phyloP scores from a whole-genome alignment of 2,888 invertebrate species.

The Cosmia trapezina region DNA sequence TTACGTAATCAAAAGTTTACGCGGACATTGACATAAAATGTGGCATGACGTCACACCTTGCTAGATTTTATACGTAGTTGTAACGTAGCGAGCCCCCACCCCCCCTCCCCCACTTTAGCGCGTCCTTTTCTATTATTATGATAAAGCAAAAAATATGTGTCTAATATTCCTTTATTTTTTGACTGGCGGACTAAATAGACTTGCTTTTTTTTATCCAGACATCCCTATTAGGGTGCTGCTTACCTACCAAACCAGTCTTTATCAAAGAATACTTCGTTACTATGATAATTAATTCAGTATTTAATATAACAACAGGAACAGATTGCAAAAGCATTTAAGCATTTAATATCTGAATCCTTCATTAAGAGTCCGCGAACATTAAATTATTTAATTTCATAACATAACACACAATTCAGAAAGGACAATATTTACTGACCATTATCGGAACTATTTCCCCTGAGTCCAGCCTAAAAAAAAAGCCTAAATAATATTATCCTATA shows the following conservation, averaged over 20 bases:
- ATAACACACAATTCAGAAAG: slow-evolving; percentile 39
- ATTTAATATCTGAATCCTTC: slow-evolving; percentile 29
- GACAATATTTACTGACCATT: slow-evolving; percentile 65
- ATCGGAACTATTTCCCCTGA: slow-evolving; percentile 50
- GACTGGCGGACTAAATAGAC: no score
- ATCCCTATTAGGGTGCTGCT: neutral
- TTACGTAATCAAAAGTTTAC: no score
- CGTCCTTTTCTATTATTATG: no score
- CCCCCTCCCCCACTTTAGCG: no score
- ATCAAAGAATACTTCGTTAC: slow-evolving; percentile 23
- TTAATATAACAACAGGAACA: slow-evolving; percentile 7
- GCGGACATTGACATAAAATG: no score
- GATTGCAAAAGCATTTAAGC: slow-evolving; percentile 28
- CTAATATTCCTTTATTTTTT: no score
- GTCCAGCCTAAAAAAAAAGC: slow-evolving; percentile 14
- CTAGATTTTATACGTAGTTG: no score
- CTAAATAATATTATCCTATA: neutral
- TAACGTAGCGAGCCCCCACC: no score
- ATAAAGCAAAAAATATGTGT: no score
- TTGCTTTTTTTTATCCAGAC: no score
- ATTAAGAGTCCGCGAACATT: slow-evolving; percentile 21
- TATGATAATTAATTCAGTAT: neutral
- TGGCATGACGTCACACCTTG: no score
- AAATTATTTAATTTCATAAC: slow-evolving; percentile 46
- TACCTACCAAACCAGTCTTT: neutral